These are phyloP conservation scores for Caerostris darwini DNA, from an alignment of 1,140 invertebrate genomes.

Conservation along the genomic window DNA sequence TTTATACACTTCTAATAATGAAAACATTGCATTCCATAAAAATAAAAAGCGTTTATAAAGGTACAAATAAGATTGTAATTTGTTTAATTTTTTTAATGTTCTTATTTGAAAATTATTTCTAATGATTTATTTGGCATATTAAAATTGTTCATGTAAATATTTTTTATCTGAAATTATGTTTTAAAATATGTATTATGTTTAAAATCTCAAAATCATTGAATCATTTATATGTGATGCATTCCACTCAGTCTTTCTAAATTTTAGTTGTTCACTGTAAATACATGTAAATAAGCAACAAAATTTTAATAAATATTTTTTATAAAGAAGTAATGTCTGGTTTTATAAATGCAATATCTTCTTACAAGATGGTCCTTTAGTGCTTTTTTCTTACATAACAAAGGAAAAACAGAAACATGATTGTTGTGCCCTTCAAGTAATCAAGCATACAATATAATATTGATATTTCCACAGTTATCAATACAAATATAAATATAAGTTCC, in stretches of 20 bases:
- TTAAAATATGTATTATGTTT: slow-evolving; percentile 30
- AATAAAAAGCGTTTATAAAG: not conserved
- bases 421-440: too few relatives aligned
- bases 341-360: too few relatives aligned
- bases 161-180: slow-evolving; percentile 2
- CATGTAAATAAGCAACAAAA: slow-evolving; percentile 30
- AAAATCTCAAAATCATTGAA: not conserved
- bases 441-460: too few relatives aligned
- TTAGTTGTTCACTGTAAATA: slow-evolving; percentile 56
- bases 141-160: not conserved
- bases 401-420: too few relatives aligned
- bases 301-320: slow-evolving; percentile 47
- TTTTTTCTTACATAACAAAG: too few relatives aligned
- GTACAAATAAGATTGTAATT: not conserved
- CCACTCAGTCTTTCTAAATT: slow-evolving; percentile 30
- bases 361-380: too few relatives aligned
- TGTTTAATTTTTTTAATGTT: not conserved
- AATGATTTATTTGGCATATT: not conserved
- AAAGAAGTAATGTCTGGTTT: not conserved
- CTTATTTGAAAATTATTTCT: not conserved
- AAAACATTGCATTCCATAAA: slow-evolving; percentile 7
- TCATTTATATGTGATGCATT: slow-evolving; percentile 33
- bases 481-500: too few relatives aligned
- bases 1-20: not conserved
- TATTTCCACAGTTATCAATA: too few relatives aligned